Base-by-base conservation (phyloP, 1,140 invertebrate genomes). In the Pogonus chalceus region DNA sequence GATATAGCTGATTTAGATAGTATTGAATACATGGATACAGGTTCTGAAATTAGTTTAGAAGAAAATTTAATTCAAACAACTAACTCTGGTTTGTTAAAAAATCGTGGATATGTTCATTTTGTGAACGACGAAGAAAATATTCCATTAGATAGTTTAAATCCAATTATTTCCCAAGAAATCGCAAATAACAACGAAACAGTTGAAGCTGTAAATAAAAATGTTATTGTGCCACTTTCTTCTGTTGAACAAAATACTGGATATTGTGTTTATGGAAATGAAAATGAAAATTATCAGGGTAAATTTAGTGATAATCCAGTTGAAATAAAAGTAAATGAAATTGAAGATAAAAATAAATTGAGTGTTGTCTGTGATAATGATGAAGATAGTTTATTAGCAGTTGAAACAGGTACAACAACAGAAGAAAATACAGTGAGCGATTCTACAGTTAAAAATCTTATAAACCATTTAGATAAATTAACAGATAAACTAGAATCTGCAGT, bases 11-110 rank as follows among this genome's bases (percentile, higher is more conserved):
- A 76, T 58, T 62, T 76, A 9, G 75, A 78, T 49, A 71, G 68
- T 56, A 83, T 88, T 49, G 84, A 86, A 62, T 89, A 81, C 56
- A 85, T 87, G 82, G 86, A 88, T 59, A 85, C 82, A 0, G 82
- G 83, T 1, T 82, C 80, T 0, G 82, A 79, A 63, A 76, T 73
- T 24, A 82, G 66, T 70, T 69, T 80, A 9, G 80, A 81, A 39
- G 78, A 80, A n/a, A 78, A 78, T 52, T 53, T 74, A 0, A 65
- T 68, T 35, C 75, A 77, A 10, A 71, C 73, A 0, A 72, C 72
- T 3, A 79, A 79, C 54, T 70, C 72, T 16, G 65, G 72, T 1
- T 51, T 72, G 20, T 47, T 79, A 7, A 76, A 76, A 49, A 84
- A 85, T 65, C 77, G 79, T 22, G 83, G 83, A 0, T 86, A 85